Evolutionary conservation across 2,888 invertebrate genomes (phyloP).

Genomic region (Diploptera punctata): DNA sequence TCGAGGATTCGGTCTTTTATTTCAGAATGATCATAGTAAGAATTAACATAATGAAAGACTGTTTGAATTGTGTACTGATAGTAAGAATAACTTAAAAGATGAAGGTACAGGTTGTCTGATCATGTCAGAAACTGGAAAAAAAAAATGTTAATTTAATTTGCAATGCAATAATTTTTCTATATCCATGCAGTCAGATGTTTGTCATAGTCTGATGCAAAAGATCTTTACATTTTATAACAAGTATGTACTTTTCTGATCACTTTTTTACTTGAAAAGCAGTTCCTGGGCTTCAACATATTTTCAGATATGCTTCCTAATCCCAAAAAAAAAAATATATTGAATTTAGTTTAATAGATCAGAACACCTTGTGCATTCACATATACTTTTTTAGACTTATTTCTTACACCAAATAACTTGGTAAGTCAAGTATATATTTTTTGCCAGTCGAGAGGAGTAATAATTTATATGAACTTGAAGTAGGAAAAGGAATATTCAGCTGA

Average conservation of each 20-base stretch:
- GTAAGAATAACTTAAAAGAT: neutral
- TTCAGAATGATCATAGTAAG: slow-evolving; percentile 2
- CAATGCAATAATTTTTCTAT: slow-evolving; percentile 1
- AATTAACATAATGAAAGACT: slow-evolving; percentile 14
- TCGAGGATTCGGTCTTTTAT: slow-evolving; percentile 22
- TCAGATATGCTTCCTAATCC: too few species aligned
- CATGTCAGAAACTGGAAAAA: neutral
- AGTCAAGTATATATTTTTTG: slow-evolving; percentile 12
- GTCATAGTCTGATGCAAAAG: neutral
- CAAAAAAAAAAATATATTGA: too few species aligned
- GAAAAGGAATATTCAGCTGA: neutral
- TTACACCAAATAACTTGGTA: slow-evolving; percentile 13
- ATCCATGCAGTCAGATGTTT: neutral
- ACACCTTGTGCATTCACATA: slow-evolving; percentile 2
- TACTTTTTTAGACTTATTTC: slow-evolving; percentile 1
- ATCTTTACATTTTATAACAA: neutral
- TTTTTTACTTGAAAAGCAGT: too few species aligned
- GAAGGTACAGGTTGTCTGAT: slow-evolving; percentile 19
- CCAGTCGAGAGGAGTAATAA: neutral
- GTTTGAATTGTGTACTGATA: slow-evolving; percentile 20
- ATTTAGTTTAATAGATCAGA: neutral
- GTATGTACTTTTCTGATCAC: too few species aligned
- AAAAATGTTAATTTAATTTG: neutral
- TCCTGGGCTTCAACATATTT: too few species aligned
- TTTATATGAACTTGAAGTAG: slow-evolving; percentile 1